phyloP scores from a whole-genome alignment of 64 coral and sea anemone genomes.

The Montipora cactus region DNA sequence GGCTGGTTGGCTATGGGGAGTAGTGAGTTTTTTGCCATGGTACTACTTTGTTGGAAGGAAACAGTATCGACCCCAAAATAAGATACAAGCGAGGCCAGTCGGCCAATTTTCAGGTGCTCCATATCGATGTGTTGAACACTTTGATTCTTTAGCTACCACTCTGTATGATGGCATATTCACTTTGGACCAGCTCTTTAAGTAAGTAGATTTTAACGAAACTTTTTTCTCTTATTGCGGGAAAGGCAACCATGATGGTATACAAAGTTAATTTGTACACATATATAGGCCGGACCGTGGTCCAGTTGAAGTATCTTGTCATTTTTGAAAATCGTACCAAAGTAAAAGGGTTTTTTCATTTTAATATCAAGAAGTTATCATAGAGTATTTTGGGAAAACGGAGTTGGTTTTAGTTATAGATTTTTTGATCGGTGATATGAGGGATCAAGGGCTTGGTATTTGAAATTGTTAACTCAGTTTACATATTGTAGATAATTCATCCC shows the following conservation, averaged over 20 bases:
- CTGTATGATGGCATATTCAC: constrained; percentile 89
- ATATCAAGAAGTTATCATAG: background rate
- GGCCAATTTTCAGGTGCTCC: constrained; percentile 76
- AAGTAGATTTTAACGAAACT: background rate
- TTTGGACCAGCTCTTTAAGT: constrained; percentile 98
- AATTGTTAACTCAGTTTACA: background rate
- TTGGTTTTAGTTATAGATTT: background rate
- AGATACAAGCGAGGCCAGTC: constrained; percentile 77
- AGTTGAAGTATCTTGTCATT: too few species aligned
- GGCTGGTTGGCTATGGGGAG: constrained; percentile 92
- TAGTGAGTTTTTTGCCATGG: constrained; percentile 92
- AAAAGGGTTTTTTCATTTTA: constrained; percentile 6
- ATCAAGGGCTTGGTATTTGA: background rate
- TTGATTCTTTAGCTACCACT: constrained; percentile 79
- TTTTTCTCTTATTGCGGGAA: background rate
- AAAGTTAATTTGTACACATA: too few species aligned
- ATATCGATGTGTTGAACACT: constrained; percentile 91
- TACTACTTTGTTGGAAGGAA: constrained; percentile 91
- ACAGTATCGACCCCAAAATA: constrained; percentile 47
- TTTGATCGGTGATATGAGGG: background rate
- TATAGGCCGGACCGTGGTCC: too few species aligned
- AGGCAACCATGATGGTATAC: too few species aligned
- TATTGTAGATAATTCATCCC: background rate
- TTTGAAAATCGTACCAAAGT: background rate
- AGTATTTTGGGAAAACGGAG: background rate